Percentiles rank a stretch among this genome's conserved stretches.
Evolutionary conservation across 2,888 invertebrate species (phyloP).

Genomic region (Pheosia tremula): DNA sequence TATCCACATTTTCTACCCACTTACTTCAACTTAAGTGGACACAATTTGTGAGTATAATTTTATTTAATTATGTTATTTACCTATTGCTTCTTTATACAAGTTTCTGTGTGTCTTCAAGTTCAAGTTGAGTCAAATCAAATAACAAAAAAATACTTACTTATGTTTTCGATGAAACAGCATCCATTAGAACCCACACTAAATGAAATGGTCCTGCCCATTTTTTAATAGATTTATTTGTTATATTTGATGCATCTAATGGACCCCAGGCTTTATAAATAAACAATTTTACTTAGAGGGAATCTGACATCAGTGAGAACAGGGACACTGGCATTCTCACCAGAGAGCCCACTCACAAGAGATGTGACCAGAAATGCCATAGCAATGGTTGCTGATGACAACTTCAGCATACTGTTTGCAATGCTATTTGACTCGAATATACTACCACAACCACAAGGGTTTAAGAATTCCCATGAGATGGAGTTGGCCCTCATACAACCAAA

Average conservation of each 20-base stretch:
- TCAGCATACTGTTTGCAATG: constrained; percentile 63
- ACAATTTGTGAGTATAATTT: constrained; percentile 64
- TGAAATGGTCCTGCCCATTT: too few relatives aligned
- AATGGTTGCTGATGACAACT: constrained; percentile 70
- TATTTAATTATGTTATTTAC: neutral
- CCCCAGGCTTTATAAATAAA: neutral
- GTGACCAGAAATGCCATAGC: constrained; percentile 69
- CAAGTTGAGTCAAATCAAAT: too few relatives aligned
- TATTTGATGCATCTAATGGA: too few relatives aligned
- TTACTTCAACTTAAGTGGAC: constrained; percentile 70
- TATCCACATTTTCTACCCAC: constrained; percentile 73
- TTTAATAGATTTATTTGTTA: too few relatives aligned
- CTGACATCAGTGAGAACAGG: constrained; percentile 66
- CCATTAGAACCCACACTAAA: too few relatives aligned
- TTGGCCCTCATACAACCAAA: constrained; percentile 67
- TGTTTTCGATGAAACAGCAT: too few relatives aligned
- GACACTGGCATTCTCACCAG: constrained; percentile 77
- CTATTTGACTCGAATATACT: constrained; percentile 66
- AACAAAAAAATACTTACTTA: too few relatives aligned
- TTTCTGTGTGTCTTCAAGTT: too few relatives aligned
- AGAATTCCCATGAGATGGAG: constrained; percentile 67
- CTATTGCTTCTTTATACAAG: neutral
- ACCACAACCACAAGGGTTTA: constrained; percentile 72
- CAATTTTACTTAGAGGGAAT: constrained; percentile 59
- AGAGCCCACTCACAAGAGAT: constrained; percentile 68